Conservation (phyloP, 2,888 invertebrate genomes). For the Eupithecia inturbata region DNA sequence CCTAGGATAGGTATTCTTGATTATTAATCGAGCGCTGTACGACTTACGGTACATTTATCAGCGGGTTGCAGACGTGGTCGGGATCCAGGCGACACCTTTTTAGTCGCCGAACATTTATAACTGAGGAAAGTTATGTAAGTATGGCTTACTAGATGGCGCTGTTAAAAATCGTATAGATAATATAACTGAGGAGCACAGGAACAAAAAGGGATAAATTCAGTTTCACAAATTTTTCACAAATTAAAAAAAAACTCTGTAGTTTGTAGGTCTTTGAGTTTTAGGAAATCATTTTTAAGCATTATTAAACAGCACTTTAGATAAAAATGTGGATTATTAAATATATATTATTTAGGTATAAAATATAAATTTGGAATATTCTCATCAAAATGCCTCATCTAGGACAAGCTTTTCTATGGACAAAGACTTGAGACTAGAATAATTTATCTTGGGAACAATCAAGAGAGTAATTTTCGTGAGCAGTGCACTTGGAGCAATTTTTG, state of each 20-base stretch:
- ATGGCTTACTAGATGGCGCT: conserved; percentile 22
- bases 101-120: conserved; percentile 78
- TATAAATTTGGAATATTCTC: background rate
- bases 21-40: conserved; percentile 65
- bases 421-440: conserved; percentile 72
- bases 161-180: too few species aligned
- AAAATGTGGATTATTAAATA: too few species aligned
- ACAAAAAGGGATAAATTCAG: too few species aligned
- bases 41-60: conserved; percentile 76
- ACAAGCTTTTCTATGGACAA: conserved; percentile 36
- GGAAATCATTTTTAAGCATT: too few species aligned
- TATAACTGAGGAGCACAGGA: too few species aligned
- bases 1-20: conserved; percentile 6
- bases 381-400: conserved; percentile 48
- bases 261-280: too few species aligned
- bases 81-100: conserved; percentile 74
- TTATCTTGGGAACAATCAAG: conserved; percentile 79
- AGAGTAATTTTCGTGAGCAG: conserved; percentile 74
- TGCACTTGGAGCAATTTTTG: conserved; percentile 68
- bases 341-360: background rate
- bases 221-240: too few species aligned
- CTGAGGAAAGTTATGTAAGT: conserved; percentile 44
- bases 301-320: too few species aligned
- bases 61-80: conserved; percentile 68
- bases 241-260: too few species aligned